These are phyloP conservation scores for Baryphthengus martii DNA, from an alignment of 2,113 vertebrate genomes.

Conservation along the genomic window DNA sequence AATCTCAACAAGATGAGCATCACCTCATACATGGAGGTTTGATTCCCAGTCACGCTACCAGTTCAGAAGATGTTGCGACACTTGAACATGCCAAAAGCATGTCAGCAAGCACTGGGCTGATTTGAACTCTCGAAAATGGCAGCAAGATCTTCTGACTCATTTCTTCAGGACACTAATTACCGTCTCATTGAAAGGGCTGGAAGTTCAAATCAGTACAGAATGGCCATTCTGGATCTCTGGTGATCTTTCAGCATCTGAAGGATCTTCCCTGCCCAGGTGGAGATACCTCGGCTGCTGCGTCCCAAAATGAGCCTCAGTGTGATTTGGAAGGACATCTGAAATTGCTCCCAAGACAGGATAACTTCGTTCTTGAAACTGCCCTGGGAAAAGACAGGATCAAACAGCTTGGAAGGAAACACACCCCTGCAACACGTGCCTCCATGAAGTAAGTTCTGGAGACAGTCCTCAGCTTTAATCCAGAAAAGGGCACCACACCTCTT, in stretches of 20 bases:
- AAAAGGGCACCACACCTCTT: conserved; percentile 15
- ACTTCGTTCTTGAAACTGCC: neutral
- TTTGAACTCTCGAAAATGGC: neutral
- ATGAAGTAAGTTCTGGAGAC: neutral
- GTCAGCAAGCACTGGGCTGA: neutral
- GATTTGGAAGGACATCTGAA: neutral
- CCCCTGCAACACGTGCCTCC: neutral
- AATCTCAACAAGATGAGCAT: neutral
- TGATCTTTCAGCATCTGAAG: neutral
- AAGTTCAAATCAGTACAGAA: neutral
- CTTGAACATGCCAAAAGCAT: neutral
- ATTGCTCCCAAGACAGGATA: neutral
- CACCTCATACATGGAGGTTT: neutral
- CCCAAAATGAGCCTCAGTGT: neutral
- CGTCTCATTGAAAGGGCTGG: neutral
- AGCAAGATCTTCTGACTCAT: neutral
- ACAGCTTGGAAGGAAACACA: neutral
- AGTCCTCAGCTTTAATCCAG: neutral
- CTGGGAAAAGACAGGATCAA: neutral
- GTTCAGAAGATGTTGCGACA: neutral
- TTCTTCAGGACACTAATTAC: neutral
- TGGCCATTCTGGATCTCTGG: neutral
- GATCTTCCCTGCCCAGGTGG: neutral
- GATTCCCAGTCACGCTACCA: neutral
- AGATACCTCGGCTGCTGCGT: neutral